Evolutionary conservation across 2,888 invertebrate species (phyloP).

Genomic region (Lasioglossum pauxillum): DNA sequence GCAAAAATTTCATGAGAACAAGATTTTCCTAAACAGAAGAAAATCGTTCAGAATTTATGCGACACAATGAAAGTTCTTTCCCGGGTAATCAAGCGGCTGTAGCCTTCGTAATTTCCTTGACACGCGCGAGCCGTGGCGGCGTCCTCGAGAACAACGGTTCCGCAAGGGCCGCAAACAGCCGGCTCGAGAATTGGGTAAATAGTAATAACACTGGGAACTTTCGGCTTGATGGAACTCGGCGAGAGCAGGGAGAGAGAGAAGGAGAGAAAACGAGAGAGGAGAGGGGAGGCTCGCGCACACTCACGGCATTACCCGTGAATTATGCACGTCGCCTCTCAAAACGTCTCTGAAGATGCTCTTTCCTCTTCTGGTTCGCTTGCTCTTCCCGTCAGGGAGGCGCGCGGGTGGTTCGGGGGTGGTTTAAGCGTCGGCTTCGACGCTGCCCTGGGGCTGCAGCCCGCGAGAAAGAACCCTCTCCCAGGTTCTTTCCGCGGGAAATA

Average conservation of each 20-base stretch:
- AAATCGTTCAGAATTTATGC: background rate
- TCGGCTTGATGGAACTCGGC: slow-evolving; percentile 57
- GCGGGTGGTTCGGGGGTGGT: background rate
- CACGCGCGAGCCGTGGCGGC: slow-evolving; percentile 11
- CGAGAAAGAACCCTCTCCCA: slow-evolving; percentile 10
- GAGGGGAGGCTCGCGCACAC: slow-evolving; percentile 42
- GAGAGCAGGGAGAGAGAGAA: background rate
- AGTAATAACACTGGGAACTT: slow-evolving; percentile 65
- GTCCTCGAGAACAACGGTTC: slow-evolving; percentile 9
- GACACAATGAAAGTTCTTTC: background rate
- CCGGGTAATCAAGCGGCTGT: background rate
- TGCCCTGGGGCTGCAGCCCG: background rate
- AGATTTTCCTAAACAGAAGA: background rate
- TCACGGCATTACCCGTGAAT: slow-evolving; percentile 72
- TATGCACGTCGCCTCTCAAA: slow-evolving; percentile 68
- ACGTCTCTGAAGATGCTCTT: slow-evolving; percentile 64
- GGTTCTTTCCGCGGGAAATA: slow-evolving; percentile 65
- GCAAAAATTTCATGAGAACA: background rate
- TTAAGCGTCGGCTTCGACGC: slow-evolving; percentile 1
- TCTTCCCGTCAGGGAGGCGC: background rate
- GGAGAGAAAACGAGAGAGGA: background rate
- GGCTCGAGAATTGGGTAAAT: slow-evolving; percentile 56
- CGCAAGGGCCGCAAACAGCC: slow-evolving; percentile 33
- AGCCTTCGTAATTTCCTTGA: slow-evolving; percentile 33
- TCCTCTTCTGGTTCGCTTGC: slow-evolving; percentile 6